phyloP scores from a whole-genome alignment of 2,797 vertebrate genomes.

The Cuculus canorus region DNA sequence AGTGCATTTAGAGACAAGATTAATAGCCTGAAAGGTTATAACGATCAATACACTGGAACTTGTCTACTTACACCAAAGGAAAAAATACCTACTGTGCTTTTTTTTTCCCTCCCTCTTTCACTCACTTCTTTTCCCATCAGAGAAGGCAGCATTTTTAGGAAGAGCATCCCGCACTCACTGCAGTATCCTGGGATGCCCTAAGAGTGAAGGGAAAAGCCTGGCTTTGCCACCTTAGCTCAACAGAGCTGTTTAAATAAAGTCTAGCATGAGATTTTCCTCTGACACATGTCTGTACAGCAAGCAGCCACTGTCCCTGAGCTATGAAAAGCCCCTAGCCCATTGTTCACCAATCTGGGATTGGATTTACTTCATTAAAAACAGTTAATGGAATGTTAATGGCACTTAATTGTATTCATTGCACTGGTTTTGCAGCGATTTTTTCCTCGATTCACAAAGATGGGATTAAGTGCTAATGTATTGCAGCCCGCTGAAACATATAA shows the following conservation, averaged over 20 bases:
- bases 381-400: slow-evolving; percentile 38
- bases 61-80: not conserved
- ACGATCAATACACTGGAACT: not conserved
- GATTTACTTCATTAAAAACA: slow-evolving; percentile 45
- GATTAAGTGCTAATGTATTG: slow-evolving; percentile 59
- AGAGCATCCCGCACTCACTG: not conserved
- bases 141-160: not conserved
- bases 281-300: not conserved
- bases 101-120: not conserved
- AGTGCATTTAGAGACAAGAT: not conserved
- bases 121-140: not conserved
- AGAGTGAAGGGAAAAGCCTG: not conserved
- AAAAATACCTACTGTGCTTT: not conserved
- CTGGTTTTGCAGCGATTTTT: not conserved
- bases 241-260: not conserved
- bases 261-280: not conserved
- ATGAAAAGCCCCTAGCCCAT: not conserved
- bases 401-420: slow-evolving; percentile 41
- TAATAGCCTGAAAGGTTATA: not conserved
- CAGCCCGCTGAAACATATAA: slow-evolving; percentile 64
- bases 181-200: not conserved
- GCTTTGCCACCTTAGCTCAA: not conserved
- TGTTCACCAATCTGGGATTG: not conserved
- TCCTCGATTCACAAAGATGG: slow-evolving; percentile 20
- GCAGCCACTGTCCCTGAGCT: not conserved